Conservation (phyloP, 2,797 vertebrate genomes). For the Fistularia tabacaria region DNA sequence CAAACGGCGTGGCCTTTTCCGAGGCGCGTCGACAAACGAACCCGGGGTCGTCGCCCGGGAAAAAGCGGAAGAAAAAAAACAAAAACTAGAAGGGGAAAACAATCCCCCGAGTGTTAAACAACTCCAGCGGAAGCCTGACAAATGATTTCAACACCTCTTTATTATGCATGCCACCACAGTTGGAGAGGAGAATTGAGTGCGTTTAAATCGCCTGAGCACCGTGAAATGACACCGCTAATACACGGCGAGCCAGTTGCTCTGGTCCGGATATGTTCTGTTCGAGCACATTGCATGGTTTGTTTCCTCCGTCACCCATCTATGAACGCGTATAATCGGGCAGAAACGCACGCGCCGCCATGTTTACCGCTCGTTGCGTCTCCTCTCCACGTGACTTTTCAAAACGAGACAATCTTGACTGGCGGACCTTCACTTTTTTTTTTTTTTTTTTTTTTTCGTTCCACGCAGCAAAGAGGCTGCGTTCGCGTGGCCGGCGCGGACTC, state of each 20-base stretch:
- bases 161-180: constrained; percentile 55
- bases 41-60: constrained; percentile 45
- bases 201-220: constrained; percentile 58
- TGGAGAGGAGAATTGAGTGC: constrained; percentile 36
- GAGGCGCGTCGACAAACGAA: constrained; percentile 40
- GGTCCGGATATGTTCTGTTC: constrained; percentile 47
- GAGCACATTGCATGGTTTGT: constrained; percentile 37
- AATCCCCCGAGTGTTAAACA: constrained; percentile 39
- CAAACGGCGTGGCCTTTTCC: constrained; percentile 53
- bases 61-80: background rate
- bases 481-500: too few species aligned
- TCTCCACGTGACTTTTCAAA: too few species aligned
- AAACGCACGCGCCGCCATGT: constrained; percentile 7
- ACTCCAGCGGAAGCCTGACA: constrained; percentile 57
- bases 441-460: too few species aligned
- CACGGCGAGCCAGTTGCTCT: constrained; percentile 35
- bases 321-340: constrained; percentile 40
- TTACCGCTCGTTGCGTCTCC: too few species aligned
- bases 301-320: constrained; percentile 15
- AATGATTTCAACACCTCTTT: constrained; percentile 57
- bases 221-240: constrained; percentile 64
- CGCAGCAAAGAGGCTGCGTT: too few species aligned
- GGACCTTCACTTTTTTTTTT: background rate
- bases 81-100: constrained; percentile 16
- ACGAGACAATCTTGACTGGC: too few species aligned